Conservation (phyloP, 2,113 vertebrate species). For the Hyla sarda region DNA sequence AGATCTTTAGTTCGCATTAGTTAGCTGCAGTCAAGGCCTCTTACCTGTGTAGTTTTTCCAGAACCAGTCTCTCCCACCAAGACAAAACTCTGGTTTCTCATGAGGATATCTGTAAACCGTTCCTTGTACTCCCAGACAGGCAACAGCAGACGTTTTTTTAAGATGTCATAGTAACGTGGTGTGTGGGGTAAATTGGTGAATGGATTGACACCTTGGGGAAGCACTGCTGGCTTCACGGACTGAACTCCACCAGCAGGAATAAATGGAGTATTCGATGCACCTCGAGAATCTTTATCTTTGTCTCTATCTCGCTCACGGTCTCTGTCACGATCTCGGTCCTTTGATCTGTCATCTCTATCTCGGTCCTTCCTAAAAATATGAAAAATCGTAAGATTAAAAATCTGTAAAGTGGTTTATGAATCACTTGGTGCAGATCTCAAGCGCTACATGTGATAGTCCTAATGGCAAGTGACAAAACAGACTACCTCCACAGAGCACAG, state of each 20-base stretch:
- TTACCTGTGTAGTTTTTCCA: conserved; percentile 96
- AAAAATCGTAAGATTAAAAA: background rate
- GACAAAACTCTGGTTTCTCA: conserved; percentile 90
- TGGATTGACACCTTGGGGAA: conserved; percentile 91
- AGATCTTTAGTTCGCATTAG: no score
- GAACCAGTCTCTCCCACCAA: conserved; percentile 95
- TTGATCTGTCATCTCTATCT: conserved; percentile 81
- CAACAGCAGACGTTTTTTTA: conserved; percentile 91
- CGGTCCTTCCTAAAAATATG: conserved; percentile 85
- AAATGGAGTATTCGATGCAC: conserved; percentile 74
- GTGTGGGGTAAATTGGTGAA: conserved; percentile 96
- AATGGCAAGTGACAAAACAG: no score
- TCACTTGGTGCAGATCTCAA: no score
- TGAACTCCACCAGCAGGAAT: conserved; percentile 71
- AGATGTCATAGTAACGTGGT: conserved; percentile 91
- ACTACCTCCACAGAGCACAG: no score
- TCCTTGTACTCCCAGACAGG: conserved; percentile 98
- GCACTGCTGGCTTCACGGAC: conserved; percentile 79
- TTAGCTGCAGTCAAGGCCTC: no score
- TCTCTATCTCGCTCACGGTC: conserved; percentile 89
- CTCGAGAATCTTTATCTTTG: conserved; percentile 80
- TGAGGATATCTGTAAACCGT: conserved; percentile 88
- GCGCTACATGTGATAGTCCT: no score
- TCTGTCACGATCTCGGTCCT: conserved; percentile 86
- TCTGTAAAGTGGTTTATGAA: no score